Evolutionary conservation across 2,797 vertebrate species (phyloP).

Genomic region (Myotis pilosus): DNA sequence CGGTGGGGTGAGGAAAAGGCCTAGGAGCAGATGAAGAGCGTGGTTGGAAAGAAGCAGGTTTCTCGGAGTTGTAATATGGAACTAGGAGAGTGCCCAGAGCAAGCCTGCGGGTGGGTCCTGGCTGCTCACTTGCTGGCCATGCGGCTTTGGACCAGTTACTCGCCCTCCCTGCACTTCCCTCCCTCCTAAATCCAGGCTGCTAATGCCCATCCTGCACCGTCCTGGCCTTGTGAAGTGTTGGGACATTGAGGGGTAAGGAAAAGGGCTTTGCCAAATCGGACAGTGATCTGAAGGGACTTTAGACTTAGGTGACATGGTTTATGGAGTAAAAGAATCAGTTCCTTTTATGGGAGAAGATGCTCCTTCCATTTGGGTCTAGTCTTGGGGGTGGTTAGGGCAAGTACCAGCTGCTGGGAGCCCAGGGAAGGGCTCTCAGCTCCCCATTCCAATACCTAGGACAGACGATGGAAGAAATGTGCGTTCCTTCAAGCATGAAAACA

Average conservation of each 20-base stretch:
- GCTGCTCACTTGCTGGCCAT: rapidly evolving
- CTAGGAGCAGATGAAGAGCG: background rate
- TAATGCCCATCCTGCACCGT: background rate
- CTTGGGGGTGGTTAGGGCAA: background rate
- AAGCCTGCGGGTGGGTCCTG: rapidly evolving
- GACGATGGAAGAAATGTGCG: too few species aligned
- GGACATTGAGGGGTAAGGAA: background rate
- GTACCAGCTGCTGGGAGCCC: background rate
- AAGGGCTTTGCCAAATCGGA: background rate
- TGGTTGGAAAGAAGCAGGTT: background rate
- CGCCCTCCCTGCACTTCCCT: background rate
- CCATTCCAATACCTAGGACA: too few species aligned
- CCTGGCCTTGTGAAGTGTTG: background rate
- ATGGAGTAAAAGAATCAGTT: background rate
- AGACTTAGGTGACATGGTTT: background rate
- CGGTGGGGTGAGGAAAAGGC: background rate
- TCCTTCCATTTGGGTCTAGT: background rate
- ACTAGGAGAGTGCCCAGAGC: background rate
- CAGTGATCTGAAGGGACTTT: background rate
- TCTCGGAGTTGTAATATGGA: background rate
- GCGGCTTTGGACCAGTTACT: background rate
- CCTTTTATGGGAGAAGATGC: background rate
- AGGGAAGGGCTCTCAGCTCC: background rate
- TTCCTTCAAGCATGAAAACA: too few species aligned
- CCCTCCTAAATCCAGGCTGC: background rate